Base-by-base conservation (phyloP, 2,888 invertebrate genomes). In the Calameuta pallipes region DNA sequence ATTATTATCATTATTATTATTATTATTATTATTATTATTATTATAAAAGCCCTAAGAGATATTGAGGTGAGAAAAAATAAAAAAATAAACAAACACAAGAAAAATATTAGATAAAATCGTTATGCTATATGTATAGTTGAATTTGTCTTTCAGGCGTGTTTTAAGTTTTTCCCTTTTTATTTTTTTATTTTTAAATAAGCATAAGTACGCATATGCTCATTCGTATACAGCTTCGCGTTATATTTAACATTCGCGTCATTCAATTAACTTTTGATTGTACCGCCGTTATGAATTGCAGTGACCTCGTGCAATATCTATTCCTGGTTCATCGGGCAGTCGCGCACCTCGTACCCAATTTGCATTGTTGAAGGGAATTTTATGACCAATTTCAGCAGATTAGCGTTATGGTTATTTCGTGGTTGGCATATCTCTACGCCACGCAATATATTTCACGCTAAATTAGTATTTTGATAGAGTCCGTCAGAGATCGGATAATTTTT, bases 41-140 rank as follows among this genome's bases (percentile, higher is more conserved):
- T 70, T n/a, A 70, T 71, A 33, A 71, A 71, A 71, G 31, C 71
- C 71, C 71, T 71, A 71, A 71, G 33, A 71, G 71, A 71, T 71
- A 71, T 71, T 71, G 71, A 71, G 71, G 71, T 71, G 71, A 71
- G 31, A 23, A 56, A 41, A 71, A 70, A 70, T 30, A 71, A 56
- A 56, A 56, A 23, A 56, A 56, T 23, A 56, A 56, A 15, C 37
- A 37, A 36, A 37, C 36, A 37, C 23, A 23, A 56, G 56, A 23
- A 23, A 56, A 23, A 56, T 36, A 36, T 23, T 9, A 56, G 56
- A 15, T 15, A 56, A 23, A 56, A 56, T 56, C 56, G 23, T 56
- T 56, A 56, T 23, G 23, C 23, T 23, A 9, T 56, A 56, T 56
- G 23, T 56, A 23, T 56, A 15, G 2, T 56, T 56, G 56, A 9